Conservation (phyloP, 2,888 invertebrate genomes). For the Coecobrya sp. region DNA sequence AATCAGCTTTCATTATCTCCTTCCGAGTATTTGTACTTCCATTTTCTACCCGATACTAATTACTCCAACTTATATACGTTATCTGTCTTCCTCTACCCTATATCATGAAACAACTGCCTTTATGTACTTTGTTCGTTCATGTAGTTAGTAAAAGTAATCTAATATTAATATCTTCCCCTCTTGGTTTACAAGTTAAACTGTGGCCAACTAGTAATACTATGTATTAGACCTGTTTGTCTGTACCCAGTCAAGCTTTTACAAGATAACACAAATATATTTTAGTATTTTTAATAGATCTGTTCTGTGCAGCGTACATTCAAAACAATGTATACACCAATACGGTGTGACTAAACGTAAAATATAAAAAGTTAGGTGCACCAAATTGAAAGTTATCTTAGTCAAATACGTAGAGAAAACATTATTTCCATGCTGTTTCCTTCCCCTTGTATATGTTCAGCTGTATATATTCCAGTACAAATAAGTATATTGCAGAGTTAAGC, state of each 20-base stretch:
- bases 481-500: background rate
- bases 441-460: too few relatives aligned
- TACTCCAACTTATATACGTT: slow-evolving; percentile 3
- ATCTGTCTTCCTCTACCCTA: slow-evolving; percentile 13
- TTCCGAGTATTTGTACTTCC: slow-evolving; percentile 21
- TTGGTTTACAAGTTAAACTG: background rate
- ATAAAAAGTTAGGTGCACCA: too few relatives aligned
- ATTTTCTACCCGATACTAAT: slow-evolving; percentile 27
- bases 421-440: background rate
- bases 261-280: background rate
- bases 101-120: background rate
- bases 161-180: slow-evolving; percentile 54
- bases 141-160: slow-evolving; percentile 21
- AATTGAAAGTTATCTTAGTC: slow-evolving; percentile 41
- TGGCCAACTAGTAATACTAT: slow-evolving; percentile 26
- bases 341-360: too few relatives aligned
- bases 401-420: slow-evolving; percentile 37
- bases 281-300: slow-evolving; percentile 31
- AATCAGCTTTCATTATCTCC: slow-evolving; percentile 53
- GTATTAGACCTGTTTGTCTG: too few relatives aligned
- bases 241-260: slow-evolving; percentile 38
- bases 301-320: too few relatives aligned
- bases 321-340: too few relatives aligned
- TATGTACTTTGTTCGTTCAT: background rate
- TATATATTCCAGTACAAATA: too few relatives aligned